Conservation (phyloP, 2,113 vertebrate genomes). For the Phoenicopterus ruber region DNA sequence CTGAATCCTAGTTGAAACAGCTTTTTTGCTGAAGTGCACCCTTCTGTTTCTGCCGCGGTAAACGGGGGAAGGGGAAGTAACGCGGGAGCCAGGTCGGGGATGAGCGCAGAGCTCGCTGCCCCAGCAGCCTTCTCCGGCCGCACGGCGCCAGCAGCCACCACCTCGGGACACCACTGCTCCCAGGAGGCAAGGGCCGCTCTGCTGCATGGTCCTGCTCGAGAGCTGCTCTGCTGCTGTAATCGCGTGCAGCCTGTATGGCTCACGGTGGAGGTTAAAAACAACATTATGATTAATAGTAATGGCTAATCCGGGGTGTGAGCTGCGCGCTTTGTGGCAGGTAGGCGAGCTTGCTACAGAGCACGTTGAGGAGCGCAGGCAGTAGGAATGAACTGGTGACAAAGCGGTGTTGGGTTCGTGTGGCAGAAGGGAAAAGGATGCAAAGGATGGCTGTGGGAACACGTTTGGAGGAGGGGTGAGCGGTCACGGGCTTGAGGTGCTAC, state of each 20-base stretch:
- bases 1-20: not conserved
- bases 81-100: not conserved
- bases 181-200: not conserved
- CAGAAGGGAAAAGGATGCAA: not conserved
- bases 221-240: accelerated
- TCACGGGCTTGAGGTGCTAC: not conserved
- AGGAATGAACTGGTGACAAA: not conserved
- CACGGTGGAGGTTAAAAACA: not conserved
- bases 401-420: not conserved
- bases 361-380: not conserved
- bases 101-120: not conserved
- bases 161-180: not conserved
- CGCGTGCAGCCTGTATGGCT: accelerated
- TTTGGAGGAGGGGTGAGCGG: not conserved
- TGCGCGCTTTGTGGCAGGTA: not conserved
- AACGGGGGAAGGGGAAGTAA: not conserved
- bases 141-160: not conserved
- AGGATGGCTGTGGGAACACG: not conserved
- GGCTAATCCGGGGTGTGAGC: not conserved
- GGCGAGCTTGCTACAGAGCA: not conserved
- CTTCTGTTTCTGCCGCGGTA: not conserved
- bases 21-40: not conserved
- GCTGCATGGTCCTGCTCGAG: accelerated
- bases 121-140: not conserved
- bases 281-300: not conserved